phyloP scores from a whole-genome alignment of 2,888 invertebrate species.

The Therioaphis trifolii region DNA sequence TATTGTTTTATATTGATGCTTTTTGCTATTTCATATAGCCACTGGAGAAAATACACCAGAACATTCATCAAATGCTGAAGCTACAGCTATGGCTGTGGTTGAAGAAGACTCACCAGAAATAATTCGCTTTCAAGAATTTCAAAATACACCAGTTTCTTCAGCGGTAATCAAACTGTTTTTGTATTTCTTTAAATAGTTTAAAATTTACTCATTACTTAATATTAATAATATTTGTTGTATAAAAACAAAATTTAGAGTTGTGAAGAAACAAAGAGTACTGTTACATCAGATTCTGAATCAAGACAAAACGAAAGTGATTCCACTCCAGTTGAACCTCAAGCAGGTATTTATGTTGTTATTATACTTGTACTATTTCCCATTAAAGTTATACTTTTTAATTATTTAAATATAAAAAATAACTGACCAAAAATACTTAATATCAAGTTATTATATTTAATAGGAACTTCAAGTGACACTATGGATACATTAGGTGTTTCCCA shows the following conservation, averaged over 20 bases:
- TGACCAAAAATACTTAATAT: background rate
- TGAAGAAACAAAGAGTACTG: constrained; percentile 47
- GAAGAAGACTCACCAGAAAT: constrained; percentile 55
- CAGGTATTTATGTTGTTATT: constrained; percentile 25
- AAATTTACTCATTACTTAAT: background rate
- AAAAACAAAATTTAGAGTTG: constrained; percentile 32
- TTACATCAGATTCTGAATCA: constrained; percentile 55
- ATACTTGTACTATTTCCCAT: background rate
- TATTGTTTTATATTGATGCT: background rate
- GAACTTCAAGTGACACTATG: constrained; percentile 43
- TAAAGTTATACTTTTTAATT: background rate
- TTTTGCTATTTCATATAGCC: constrained; percentile 30
- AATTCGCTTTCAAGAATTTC: constrained; percentile 55
- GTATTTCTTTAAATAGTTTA: background rate
- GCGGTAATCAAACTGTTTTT: constrained; percentile 25
- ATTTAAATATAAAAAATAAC: background rate
- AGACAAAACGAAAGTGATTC: constrained; percentile 48
- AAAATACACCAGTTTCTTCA: constrained; percentile 57
- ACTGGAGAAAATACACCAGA: constrained; percentile 60
- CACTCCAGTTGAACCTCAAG: constrained; percentile 48
- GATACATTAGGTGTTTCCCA: constrained; percentile 58
- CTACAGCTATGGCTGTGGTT: constrained; percentile 50
- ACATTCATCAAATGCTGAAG: constrained; percentile 61
- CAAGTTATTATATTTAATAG: constrained; percentile 7
- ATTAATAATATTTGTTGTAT: background rate